Conservation (phyloP, 2,888 invertebrate species). For the Dimorphilus gyrociliatus region DNA sequence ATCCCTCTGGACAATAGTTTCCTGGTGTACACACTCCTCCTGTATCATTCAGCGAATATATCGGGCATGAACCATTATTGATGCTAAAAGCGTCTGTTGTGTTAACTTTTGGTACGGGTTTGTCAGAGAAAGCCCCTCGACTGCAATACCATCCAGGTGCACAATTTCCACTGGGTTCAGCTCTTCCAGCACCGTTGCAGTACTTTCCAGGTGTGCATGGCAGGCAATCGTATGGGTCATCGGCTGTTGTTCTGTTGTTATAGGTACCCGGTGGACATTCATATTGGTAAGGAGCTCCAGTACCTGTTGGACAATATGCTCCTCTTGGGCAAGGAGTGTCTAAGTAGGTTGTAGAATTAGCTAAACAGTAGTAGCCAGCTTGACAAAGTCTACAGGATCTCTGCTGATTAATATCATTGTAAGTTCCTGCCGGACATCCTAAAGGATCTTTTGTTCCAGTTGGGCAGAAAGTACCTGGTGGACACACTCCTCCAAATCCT, state of each 20-base stretch:
- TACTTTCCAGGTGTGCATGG: constrained; percentile 31
- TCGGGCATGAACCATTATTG: constrained; percentile 18
- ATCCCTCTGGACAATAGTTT: constrained; percentile 25
- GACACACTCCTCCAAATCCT: constrained; percentile 25
- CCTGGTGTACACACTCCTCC: constrained; percentile 29
- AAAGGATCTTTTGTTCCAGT: constrained; percentile 19
- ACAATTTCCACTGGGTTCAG: constrained; percentile 25
- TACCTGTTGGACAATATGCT: constrained; percentile 23
- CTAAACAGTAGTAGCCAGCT: constrained; percentile 28
- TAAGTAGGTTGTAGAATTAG: constrained; percentile 19
- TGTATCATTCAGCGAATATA: constrained; percentile 27
- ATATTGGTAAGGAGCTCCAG: constrained; percentile 16
- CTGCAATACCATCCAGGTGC: constrained; percentile 29
- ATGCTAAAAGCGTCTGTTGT: constrained; percentile 13
- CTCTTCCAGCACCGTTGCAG: constrained; percentile 22
- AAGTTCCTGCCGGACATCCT: constrained; percentile 28
- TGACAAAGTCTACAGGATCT: constrained; percentile 19
- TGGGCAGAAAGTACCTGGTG: constrained; percentile 27
- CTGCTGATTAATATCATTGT: constrained; percentile 19
- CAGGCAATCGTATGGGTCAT: constrained; percentile 21
- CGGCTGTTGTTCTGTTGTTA: constrained; percentile 21
- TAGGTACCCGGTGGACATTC: constrained; percentile 27
- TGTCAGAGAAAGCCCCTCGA: constrained; percentile 22
- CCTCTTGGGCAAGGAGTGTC: constrained; percentile 28
- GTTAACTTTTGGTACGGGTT: constrained; percentile 18